Percentiles rank a stretch among this genome's conserved stretches.
Conservation (phyloP, 1,140 invertebrate species). For the Platyscapa corneri region DNA sequence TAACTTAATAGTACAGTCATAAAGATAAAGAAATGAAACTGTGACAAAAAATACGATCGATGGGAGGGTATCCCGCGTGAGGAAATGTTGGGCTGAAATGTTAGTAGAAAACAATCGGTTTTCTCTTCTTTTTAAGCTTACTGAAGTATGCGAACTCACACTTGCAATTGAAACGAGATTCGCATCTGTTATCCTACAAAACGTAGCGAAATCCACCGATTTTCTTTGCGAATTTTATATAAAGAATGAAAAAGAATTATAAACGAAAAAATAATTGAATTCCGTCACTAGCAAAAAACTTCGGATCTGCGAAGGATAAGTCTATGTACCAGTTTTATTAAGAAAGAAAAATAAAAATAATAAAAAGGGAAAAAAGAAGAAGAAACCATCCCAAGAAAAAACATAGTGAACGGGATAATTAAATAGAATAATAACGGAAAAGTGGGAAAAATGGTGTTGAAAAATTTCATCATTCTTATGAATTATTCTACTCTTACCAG, state of each 20-base stretch:
- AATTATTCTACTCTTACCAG: conserved; percentile 31
- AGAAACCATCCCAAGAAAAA: conserved; percentile 41
- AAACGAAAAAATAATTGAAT: conserved; percentile 5
- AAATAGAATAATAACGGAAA: conserved; percentile 18
- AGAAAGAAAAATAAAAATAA: conserved; percentile 25
- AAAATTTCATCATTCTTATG: conserved; percentile 39
- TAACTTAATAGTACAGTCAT: background rate
- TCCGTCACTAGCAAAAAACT: conserved; percentile 32
- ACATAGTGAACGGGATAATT: background rate
- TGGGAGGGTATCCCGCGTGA: conserved; percentile 1
- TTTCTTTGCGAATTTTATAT: conserved; percentile 55
- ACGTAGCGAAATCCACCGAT: conserved; percentile 52
- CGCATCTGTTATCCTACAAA: conserved; percentile 29
- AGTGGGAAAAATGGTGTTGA: conserved; percentile 10
- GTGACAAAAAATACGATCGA: conserved; percentile 18
- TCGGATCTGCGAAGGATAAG: conserved; percentile 38
- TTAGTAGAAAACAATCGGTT: conserved; percentile 40
- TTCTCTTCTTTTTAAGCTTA: conserved; percentile 12
- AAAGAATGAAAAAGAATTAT: background rate
- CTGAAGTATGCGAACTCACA: background rate
- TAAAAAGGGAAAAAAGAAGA: conserved; percentile 23
- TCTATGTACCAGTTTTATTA: conserved; percentile 24
- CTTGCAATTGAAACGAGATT: conserved; percentile 30
- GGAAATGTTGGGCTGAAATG: background rate
- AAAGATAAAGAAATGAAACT: background rate